Base-by-base conservation (phyloP, 2,888 invertebrate species). In the Drosophila leonis region DNA sequence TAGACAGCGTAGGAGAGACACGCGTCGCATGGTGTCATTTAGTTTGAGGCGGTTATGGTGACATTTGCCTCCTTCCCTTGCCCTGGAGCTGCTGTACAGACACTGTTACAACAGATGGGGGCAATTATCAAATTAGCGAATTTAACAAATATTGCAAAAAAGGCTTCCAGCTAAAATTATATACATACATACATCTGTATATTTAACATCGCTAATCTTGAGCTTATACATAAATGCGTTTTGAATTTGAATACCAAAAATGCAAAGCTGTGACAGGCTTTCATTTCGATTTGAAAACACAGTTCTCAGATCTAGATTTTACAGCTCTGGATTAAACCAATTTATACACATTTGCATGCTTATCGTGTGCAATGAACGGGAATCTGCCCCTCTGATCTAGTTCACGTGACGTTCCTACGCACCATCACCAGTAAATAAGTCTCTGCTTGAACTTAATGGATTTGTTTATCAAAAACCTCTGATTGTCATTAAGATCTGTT, bases 1-100 rank as follows among this genome's bases (percentile, higher is more conserved):
- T 78, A 56, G 80, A 70, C 66, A 76, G 63, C 51, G n/a, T 37
- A 59, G 69, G 63, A 70, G 63, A 51, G 75, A 65, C 80, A 75
- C 75, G 63, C 71, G 83, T 65, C 64, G 51, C 48, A 10, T 56
- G 74, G 65, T 65, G 55, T 52, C 62, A 59, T 61, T 61, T 48
- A 70, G 67, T 63, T 73, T 35, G 8, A 59, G 64, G 65, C 67
- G 59, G 72, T 70, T 82, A 46, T 41, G 51, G 18, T 55, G 33
- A 37, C 62, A 59, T 35, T 48, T 55, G 24, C n/a, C 59, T 29
- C 27, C 13, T 33, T 4, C 27, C 13, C 27, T 10, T n/a, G 15
- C 6, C 6, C 8, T 7, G 8, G 4, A 27, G 10, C 20, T 41
- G 7, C 12, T 44, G 18, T 9, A 13, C 20, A 42, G 9, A 29